Percentiles rank a stretch among this genome's conserved stretches.
phyloP scores from a whole-genome alignment of 2,113 vertebrate species.

The Neodontobutis hainanensis region DNA sequence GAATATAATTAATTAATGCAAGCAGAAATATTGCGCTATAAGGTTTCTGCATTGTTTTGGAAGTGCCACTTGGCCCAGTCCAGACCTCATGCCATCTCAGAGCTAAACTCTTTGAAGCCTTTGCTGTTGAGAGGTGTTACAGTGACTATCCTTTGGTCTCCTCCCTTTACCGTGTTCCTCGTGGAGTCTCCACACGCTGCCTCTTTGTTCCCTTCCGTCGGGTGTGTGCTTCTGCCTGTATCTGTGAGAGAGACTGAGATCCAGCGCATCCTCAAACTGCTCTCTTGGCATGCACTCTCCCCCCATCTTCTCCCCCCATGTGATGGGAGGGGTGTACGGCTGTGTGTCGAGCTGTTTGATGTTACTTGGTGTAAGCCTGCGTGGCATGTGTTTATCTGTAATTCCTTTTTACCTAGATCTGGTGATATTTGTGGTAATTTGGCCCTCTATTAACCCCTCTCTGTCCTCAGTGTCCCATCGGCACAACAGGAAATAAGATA shows the following conservation, averaged over 20 bases:
- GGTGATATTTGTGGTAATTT: background rate
- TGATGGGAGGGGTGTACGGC: constrained; percentile 9
- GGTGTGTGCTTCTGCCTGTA: constrained; percentile 47
- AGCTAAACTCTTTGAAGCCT: constrained; percentile 13
- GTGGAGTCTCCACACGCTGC: constrained; percentile 58
- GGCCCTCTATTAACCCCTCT: background rate
- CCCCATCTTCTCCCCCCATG: constrained; percentile 42
- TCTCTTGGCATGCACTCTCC: constrained; percentile 46
- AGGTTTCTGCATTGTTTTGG: no score
- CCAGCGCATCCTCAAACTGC: constrained; percentile 23
- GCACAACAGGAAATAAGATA: background rate
- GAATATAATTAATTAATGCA: no score
- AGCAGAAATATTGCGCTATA: no score
- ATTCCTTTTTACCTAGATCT: background rate
- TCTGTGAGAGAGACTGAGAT: constrained; percentile 5
- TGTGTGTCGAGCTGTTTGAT: constrained; percentile 53
- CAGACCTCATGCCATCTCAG: no score
- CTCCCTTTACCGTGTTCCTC: constrained; percentile 44
- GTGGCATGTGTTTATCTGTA: constrained; percentile 14
- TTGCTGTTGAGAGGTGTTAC: background rate
- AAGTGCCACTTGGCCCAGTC: no score
- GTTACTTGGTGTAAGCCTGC: constrained; percentile 35
- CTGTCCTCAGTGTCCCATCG: background rate
- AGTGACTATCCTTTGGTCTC: constrained; percentile 29
- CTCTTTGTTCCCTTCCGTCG: constrained; percentile 69